These are phyloP conservation scores for Rhabdomys pumilio DNA, from an alignment of 2,797 vertebrate genomes.

Conservation along the genomic window DNA sequence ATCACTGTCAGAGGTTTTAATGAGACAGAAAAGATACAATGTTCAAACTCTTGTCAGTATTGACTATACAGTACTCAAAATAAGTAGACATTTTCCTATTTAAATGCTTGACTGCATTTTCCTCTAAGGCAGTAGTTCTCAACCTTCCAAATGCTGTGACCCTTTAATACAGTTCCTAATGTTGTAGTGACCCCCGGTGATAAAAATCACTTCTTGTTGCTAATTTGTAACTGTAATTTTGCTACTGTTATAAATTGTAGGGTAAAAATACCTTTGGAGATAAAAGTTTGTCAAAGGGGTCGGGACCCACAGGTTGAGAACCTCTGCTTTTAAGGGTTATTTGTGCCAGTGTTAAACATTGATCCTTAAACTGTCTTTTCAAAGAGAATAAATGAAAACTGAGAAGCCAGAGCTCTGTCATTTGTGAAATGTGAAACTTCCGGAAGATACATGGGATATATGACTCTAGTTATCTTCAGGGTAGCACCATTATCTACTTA, in stretches of 20 bases:
- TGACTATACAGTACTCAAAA: not conserved
- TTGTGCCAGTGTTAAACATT: not conserved
- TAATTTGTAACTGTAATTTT: not conserved
- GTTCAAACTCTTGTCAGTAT: not conserved
- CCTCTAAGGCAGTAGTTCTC: not conserved
- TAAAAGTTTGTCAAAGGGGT: not conserved
- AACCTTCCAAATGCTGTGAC: not conserved
- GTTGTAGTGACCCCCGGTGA: not conserved
- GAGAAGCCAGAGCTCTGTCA: not conserved
- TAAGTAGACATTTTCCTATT: not conserved
- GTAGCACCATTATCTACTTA: not conserved
- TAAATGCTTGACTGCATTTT: conserved; percentile 5
- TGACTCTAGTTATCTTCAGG: not conserved
- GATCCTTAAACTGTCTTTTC: conserved; percentile 17
- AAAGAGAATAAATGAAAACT: conserved; percentile 3
- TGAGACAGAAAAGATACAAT: not conserved
- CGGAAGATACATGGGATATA: not conserved
- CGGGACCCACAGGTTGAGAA: not conserved
- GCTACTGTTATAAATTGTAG: not conserved
- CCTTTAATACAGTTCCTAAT: not conserved
- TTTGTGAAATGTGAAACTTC: not conserved
- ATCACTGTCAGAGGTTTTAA: not conserved
- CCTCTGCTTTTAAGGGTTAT: not conserved
- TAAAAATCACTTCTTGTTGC: not conserved
- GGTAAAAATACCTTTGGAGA: not conserved